These are phyloP conservation scores for Goniozus legneri DNA, from an alignment of 1,140 invertebrate genomes.

Conservation along the genomic window DNA sequence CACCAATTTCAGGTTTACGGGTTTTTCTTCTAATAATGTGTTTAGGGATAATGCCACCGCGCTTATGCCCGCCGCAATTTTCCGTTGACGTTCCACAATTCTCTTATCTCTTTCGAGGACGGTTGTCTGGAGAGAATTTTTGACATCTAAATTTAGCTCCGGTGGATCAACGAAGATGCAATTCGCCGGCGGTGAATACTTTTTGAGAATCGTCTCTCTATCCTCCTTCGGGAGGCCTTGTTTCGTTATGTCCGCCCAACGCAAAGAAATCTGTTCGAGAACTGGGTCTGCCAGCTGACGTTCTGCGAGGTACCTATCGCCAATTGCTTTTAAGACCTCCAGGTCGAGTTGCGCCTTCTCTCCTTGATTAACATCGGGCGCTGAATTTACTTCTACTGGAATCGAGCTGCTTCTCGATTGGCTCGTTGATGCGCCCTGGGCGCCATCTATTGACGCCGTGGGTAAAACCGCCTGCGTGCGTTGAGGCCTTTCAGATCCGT, in stretches of 20 bases:
- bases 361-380: not conserved
- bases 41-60: too few species aligned
- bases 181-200: slow-evolving; percentile 14
- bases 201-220: slow-evolving; percentile 5
- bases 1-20: slow-evolving; percentile 34
- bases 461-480: not conserved
- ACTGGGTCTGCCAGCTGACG: slow-evolving; percentile 4
- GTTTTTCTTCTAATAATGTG: not conserved
- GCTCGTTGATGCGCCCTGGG: not conserved
- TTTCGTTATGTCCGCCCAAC: slow-evolving; percentile 18
- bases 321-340: slow-evolving; percentile 15
- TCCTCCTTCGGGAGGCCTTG: slow-evolving; percentile 19
- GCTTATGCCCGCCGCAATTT: slow-evolving; percentile 5
- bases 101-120: slow-evolving; percentile 13
- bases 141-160: slow-evolving; percentile 14
- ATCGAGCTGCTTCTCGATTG: not conserved
- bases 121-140: slow-evolving; percentile 5
- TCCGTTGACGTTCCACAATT: slow-evolving; percentile 13
- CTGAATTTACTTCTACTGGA: not conserved
- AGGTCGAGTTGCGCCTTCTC: not conserved
- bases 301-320: slow-evolving; percentile 11
- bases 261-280: slow-evolving; percentile 10
- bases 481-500: not conserved
- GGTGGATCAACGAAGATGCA: slow-evolving; percentile 15
- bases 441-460: too few species aligned